Conservation (phyloP, 2,888 invertebrate species). For the Acanthopleura granulata region DNA sequence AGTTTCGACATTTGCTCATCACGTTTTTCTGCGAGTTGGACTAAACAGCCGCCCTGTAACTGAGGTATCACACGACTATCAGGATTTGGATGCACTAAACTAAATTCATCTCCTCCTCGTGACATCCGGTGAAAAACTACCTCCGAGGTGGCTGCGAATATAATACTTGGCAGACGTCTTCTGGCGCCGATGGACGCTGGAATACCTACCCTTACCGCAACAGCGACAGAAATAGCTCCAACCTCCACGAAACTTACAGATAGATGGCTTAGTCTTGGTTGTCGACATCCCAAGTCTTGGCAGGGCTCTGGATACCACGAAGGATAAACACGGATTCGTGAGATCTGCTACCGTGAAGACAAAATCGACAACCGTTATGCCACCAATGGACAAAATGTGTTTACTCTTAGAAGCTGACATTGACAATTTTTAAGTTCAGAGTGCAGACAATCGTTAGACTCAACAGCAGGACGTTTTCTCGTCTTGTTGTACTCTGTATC, state of each 20-base stretch:
- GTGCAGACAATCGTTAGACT: no score
- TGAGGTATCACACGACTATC: not conserved
- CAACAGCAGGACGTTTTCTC: no score
- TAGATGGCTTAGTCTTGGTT: not conserved
- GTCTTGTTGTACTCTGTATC: no score
- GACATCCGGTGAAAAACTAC: not conserved
- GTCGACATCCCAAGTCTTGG: not conserved
- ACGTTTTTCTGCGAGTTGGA: constrained; percentile 2
- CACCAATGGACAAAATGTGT: not conserved
- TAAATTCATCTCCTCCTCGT: not conserved
- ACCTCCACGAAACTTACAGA: not conserved
- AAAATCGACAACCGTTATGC: not conserved
- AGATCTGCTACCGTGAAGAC: constrained; percentile 14
- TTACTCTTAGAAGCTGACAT: constrained; percentile 3
- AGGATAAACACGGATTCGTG: constrained; percentile 3
- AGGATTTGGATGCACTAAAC: constrained; percentile 4
- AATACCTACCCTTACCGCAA: constrained; percentile 18
- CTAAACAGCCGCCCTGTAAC: not conserved
- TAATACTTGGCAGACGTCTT: constrained; percentile 3
- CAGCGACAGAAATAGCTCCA: constrained; percentile 9
- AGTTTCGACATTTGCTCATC: not conserved
- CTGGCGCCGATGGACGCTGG: not conserved
- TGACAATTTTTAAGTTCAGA: not conserved
- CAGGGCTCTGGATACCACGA: not conserved
- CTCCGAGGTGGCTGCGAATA: not conserved